These are phyloP conservation scores for Malacosoma neustria DNA, from an alignment of 2,888 invertebrate species.

Conservation along the genomic window DNA sequence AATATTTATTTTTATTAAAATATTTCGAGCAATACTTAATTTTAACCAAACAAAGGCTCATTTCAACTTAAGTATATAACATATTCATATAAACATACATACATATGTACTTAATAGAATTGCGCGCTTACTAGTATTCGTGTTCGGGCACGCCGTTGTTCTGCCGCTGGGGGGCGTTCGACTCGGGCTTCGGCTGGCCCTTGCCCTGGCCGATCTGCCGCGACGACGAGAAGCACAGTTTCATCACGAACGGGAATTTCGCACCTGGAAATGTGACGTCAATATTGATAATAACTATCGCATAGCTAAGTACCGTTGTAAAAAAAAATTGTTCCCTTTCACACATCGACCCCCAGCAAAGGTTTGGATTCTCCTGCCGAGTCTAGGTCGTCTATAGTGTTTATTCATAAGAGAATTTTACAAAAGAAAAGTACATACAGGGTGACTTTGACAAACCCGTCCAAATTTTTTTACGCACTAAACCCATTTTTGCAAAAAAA, in stretches of 20 bases:
- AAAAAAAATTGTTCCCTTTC: too few relatives aligned
- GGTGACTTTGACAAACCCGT: too few relatives aligned
- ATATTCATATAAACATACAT: constrained; percentile 4
- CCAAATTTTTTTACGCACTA: too few relatives aligned
- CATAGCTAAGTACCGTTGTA: too few relatives aligned
- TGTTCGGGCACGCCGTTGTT: constrained; percentile 56
- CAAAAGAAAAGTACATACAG: too few relatives aligned
- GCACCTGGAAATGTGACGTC: constrained; percentile 83
- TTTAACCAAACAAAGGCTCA: neutral
- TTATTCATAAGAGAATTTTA: neutral
- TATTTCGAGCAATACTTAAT: neutral
- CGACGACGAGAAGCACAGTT: constrained; percentile 95
- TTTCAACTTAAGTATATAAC: constrained; percentile 1
- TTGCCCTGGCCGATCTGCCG: constrained; percentile 68
- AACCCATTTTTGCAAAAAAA: too few relatives aligned
- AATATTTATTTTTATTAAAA: constrained; percentile 3
- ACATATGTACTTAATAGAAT: constrained; percentile 5
- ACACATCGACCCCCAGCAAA: too few relatives aligned
- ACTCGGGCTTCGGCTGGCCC: constrained; percentile 33
- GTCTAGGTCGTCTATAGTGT: too few relatives aligned
- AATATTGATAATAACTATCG: too few relatives aligned
- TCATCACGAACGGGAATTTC: constrained; percentile 98
- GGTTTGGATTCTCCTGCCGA: too few relatives aligned
- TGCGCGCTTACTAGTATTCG: constrained; percentile 61
- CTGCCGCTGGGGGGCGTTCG: constrained; percentile 27